phyloP scores from a whole-genome alignment of 2,888 invertebrate genomes.

The Tenthredo livida region DNA sequence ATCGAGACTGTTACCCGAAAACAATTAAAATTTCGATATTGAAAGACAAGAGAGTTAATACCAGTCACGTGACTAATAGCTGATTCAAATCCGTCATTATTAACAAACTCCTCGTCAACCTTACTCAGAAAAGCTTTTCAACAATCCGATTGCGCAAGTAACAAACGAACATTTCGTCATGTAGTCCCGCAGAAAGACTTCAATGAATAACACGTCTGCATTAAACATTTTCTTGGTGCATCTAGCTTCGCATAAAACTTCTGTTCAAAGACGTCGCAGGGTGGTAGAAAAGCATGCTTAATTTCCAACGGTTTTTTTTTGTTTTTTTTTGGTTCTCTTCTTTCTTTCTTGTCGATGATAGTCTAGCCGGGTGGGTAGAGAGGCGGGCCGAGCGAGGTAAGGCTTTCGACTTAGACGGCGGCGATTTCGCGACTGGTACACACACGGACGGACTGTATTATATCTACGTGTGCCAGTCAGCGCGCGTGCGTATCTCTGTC shows the following conservation, averaged over 20 bases:
- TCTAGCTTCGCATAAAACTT: neutral
- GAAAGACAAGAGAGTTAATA: neutral
- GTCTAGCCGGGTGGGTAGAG: constrained; percentile 35
- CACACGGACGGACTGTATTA: constrained; percentile 21
- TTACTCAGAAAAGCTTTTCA: neutral
- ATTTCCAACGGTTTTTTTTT: neutral
- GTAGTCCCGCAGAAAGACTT: neutral
- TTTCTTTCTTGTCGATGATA: neutral
- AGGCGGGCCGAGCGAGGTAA: constrained; percentile 11
- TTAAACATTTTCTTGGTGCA: neutral
- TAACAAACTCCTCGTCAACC: neutral
- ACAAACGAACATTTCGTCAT: neutral
- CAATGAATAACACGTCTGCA: neutral
- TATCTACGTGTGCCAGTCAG: constrained; percentile 26
- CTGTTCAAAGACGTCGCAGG: constrained; percentile 1
- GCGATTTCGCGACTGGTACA: constrained; percentile 49
- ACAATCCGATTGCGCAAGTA: neutral
- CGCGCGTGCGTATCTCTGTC: constrained; percentile 41
- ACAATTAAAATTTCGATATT: constrained; percentile 3
- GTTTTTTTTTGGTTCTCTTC: neutral
- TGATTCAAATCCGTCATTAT: constrained; percentile 1
- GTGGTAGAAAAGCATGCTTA: neutral
- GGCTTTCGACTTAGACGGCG: constrained; percentile 50
- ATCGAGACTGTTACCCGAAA: neutral
- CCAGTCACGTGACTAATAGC: constrained; percentile 34